Base-by-base conservation (phyloP, 2,797 vertebrate genomes). In the Salarias fasciatus region DNA sequence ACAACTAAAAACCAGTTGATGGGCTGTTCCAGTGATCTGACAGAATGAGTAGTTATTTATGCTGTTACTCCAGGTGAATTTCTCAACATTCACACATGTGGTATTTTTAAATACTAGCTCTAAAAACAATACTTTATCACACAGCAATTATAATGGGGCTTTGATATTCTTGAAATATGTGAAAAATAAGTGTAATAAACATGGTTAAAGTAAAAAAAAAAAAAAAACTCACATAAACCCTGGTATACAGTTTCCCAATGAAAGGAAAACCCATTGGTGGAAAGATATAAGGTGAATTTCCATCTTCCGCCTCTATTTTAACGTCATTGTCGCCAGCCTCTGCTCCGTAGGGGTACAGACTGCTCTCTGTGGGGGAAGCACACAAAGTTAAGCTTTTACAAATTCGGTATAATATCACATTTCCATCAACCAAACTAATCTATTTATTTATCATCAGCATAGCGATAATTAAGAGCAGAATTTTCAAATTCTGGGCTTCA, bases 201-300 rank as follows among this genome's bases (percentile, higher is more conserved):
- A 35, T 6, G 33, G 6, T 9, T 5, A 4, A 35, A 35, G 1
- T 35, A 6, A 9, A 9, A 35, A 66, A 4, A 35, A 35, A 1
- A 35, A 6, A 9, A 9, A 35, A 66, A 92, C 94, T 93, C 80
- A 95, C 94, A 84, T 88, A 94, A 52, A 95, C 30, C 44, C 92
- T 91, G 63, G 92, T 63, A 18, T 90, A 94, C 24, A 86, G 45
- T 69, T 88, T 92, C 11, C 93, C 92, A 66, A 93, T 58, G 35
- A 94, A 93, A 8, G 89, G 91, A 54, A 94, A 90, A 28, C 92
- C 91, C 50, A 85, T 54, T 1, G 90, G 86, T 28, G 91, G 92
- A 29, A 30, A 82, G 43, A 95, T 93, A 72, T 92, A 94, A 2
- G 92, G 93, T 18, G 94, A 94, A 69, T 88, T 93, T 77, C 86